phyloP scores from a whole-genome alignment of 2,888 invertebrate species.

The Epicampocera succincta region DNA sequence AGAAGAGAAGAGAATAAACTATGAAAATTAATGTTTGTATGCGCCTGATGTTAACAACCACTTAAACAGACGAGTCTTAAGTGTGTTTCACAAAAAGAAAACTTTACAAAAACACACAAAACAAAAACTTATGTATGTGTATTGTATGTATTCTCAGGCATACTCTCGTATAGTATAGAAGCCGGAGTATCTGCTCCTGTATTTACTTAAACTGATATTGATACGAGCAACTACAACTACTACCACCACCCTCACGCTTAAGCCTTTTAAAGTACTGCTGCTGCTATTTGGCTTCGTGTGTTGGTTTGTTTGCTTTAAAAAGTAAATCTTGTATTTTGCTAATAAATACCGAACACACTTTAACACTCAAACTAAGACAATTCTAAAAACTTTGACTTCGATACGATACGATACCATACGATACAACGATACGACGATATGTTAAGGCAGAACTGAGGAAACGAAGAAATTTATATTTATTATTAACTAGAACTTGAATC shows the following conservation, averaged over 20 bases:
- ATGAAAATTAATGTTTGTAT: conserved; percentile 48
- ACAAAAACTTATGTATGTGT: too few relatives aligned
- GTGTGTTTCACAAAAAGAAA: conserved; percentile 25
- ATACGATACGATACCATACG: conserved; percentile 5
- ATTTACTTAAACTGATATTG: conserved; percentile 28
- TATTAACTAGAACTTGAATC: conserved; percentile 29
- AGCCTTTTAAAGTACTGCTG: neutral
- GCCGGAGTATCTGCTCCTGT: neutral
- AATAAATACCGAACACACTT: conserved; percentile 24
- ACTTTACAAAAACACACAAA: neutral
- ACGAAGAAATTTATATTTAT: conserved; percentile 32
- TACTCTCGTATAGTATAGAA: neutral
- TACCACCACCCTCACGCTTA: neutral
- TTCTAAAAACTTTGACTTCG: conserved; percentile 54
- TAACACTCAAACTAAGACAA: conserved; percentile 30
- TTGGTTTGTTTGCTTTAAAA: neutral
- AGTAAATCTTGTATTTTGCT: conserved; percentile 16
- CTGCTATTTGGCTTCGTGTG: neutral
- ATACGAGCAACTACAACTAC: too few relatives aligned
- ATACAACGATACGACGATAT: conserved; percentile 2
- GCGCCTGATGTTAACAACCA: conserved; percentile 57
- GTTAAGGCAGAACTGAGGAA: neutral
- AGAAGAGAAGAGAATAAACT: conserved; percentile 40
- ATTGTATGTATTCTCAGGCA: too few relatives aligned
- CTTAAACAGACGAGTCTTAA: conserved; percentile 59